These are phyloP conservation scores for Drosophila subquinaria DNA, from an alignment of 2,888 invertebrate species.

Conservation along the genomic window DNA sequence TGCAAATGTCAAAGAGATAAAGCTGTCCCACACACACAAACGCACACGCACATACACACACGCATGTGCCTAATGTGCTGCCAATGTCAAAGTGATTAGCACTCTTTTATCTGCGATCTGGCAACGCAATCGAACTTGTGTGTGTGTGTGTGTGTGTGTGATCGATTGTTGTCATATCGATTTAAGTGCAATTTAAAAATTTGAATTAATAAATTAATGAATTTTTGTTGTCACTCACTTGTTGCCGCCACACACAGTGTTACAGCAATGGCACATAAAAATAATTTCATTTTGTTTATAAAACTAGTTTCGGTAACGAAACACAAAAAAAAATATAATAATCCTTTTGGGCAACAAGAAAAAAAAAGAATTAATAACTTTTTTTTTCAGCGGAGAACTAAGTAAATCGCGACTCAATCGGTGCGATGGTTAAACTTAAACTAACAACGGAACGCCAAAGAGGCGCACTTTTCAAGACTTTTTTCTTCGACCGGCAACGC, in stretches of 20 bases:
- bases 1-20: conserved; percentile 3
- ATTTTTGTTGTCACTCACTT: conserved; percentile 82
- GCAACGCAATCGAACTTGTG: conserved; percentile 1
- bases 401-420: conserved; percentile 71
- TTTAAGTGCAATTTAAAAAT: conserved; percentile 1
- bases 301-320: conserved; percentile 34
- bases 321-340: conserved; percentile 20
- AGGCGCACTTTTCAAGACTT: conserved; percentile 86
- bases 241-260: conserved; percentile 82
- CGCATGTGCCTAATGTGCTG: conserved; percentile 20
- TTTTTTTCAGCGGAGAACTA: conserved; percentile 38
- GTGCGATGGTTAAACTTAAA: conserved; percentile 85
- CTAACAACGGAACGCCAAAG: conserved; percentile 82
- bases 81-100: conserved; percentile 72
- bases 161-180: conserved; percentile 26
- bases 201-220: conserved; percentile 5
- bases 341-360: conserved; percentile 28
- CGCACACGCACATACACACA: conserved; percentile 1
- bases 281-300: conserved; percentile 82
- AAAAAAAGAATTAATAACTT: conserved; percentile 17
- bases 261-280: conserved; percentile 84
- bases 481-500: conserved; percentile 64
- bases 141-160: background rate
- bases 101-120: conserved; percentile 42
- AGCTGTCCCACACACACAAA: conserved; percentile 5